Base-by-base conservation (phyloP, 2,888 invertebrate species). In the Formica aserva region DNA sequence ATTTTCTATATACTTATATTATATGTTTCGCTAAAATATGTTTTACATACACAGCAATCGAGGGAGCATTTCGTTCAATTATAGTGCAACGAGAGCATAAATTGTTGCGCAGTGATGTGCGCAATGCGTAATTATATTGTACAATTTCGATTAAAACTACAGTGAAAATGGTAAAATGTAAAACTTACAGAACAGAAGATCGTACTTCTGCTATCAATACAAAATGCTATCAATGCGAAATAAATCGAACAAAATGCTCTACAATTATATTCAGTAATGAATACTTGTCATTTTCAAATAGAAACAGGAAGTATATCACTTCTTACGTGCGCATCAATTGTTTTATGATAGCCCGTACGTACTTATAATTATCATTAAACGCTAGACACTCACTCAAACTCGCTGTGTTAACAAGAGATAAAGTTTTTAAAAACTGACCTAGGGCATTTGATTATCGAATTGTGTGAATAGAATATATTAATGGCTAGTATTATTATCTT, bases 371-470 rank as follows among this genome's bases (percentile, higher is more conserved):
- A 72, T 84, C 45, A 32, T 74, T 67, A 78, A 57, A 69, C 11
- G 35, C 63, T 35, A 57, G 18, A 82, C 77, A 78, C 71, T 83
- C 45, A n/a, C 6, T 75, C 75, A 84, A 82, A 83, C 55, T 84
- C 77, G 82, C 11, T 22, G 1, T 48, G 41, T 75, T 85, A 89
- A 88, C 76, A 71, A 57, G 57, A 86, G 65, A 75, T 65, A 72
- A 55, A 86, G 35, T 52, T 52, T 60, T 76, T 82, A 57, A 13
- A 87, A 85, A 83, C 63, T 75, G 72, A 86, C 63, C 71, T 86
- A 86, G 77, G 63, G 22, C 35, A 57, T 90, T 90, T 90, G 88
- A 90, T 90, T 90, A 83, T 85, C 82, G 26, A 83, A 22, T 82
- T 78, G 69, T 67, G 74, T 52, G 52, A n/a, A 52, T 52, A 52